phyloP scores from a whole-genome alignment of 2,113 vertebrate species.

The Festucalex cinctus region DNA sequence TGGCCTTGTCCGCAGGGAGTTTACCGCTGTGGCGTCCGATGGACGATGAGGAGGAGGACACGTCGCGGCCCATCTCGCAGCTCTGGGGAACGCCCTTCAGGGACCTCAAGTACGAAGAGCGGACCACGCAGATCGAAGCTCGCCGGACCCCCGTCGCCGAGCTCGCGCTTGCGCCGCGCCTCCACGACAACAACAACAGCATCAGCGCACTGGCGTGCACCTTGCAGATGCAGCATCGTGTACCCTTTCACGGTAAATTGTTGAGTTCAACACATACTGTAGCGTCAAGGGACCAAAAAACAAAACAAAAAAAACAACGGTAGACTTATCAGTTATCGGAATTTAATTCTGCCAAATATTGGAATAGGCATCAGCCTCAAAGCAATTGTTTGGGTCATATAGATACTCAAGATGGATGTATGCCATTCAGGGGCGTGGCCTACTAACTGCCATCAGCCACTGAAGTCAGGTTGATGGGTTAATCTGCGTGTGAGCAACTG shows the following conservation, averaged over 20 bases:
- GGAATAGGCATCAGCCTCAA: too few relatives aligned
- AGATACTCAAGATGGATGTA: too few relatives aligned
- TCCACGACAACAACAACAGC: conserved; percentile 50
- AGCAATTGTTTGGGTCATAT: too few relatives aligned
- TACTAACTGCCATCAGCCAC: too few relatives aligned
- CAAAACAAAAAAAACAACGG: too few relatives aligned
- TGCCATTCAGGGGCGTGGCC: too few relatives aligned
- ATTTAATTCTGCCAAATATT: too few relatives aligned
- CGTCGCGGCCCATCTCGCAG: conserved; percentile 66
- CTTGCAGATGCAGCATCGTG: conserved; percentile 41
- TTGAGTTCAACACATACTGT: too few relatives aligned
- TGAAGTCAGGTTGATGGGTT: too few relatives aligned
- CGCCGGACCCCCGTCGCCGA: conserved; percentile 41
- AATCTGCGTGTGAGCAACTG: too few relatives aligned
- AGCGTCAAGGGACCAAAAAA: too few relatives aligned
- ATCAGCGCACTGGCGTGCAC: conserved; percentile 46
- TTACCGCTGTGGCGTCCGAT: conserved; percentile 68
- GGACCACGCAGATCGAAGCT: conserved; percentile 40
- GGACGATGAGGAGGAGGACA: conserved; percentile 75
- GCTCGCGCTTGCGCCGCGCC: conserved; percentile 34
- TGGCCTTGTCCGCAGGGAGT: conserved; percentile 44
- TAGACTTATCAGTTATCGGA: too few relatives aligned
- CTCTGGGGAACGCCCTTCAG: conserved; percentile 57
- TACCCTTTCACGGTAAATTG: conserved; percentile 60
- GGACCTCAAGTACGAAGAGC: conserved; percentile 59